Evolutionary conservation across 2,888 invertebrate species (phyloP).

Genomic region (Camptogramma bilineatum): DNA sequence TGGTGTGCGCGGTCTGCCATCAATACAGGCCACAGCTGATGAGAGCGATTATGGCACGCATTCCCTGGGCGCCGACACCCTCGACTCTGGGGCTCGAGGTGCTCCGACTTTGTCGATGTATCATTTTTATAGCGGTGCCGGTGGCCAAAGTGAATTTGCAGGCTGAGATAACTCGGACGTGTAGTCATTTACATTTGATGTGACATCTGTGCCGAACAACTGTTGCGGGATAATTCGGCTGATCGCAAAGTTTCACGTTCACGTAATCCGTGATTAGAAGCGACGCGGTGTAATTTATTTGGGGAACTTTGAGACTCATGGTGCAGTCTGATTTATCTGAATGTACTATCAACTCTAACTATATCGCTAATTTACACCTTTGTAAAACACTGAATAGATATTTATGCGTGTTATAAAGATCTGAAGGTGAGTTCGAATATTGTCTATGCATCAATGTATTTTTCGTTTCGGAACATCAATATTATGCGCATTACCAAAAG

Average conservation of each 20-base stretch:
- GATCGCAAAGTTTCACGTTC: constrained; percentile 36
- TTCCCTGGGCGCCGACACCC: constrained; percentile 60
- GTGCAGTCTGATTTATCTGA: constrained; percentile 11
- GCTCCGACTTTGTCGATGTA: constrained; percentile 69
- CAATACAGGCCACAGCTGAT: constrained; percentile 72
- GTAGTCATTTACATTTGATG: constrained; percentile 71
- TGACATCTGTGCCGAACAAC: constrained; percentile 43
- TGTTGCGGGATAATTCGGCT: constrained; percentile 39
- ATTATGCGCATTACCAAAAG: too few relatives aligned
- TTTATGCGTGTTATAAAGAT: not conserved
- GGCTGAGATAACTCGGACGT: constrained; percentile 77
- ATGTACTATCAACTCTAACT: too few relatives aligned
- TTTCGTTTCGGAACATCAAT: too few relatives aligned
- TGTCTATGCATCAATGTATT: too few relatives aligned
- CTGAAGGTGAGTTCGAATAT: not conserved
- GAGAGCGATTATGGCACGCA: constrained; percentile 73
- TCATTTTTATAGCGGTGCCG: constrained; percentile 78
- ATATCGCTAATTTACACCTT: not conserved
- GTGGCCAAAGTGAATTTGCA: constrained; percentile 80
- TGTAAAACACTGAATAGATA: not conserved
- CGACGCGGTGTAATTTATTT: constrained; percentile 27
- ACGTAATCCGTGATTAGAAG: constrained; percentile 33
- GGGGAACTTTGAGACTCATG: constrained; percentile 22
- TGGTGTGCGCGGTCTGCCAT: constrained; percentile 57
- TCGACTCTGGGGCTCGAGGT: constrained; percentile 67